Percentiles rank a stretch among this genome's conserved stretches.
These are phyloP conservation scores for Porites divaricata DNA, from an alignment of 92 coral and sea anemone species.

Conservation along the genomic window DNA sequence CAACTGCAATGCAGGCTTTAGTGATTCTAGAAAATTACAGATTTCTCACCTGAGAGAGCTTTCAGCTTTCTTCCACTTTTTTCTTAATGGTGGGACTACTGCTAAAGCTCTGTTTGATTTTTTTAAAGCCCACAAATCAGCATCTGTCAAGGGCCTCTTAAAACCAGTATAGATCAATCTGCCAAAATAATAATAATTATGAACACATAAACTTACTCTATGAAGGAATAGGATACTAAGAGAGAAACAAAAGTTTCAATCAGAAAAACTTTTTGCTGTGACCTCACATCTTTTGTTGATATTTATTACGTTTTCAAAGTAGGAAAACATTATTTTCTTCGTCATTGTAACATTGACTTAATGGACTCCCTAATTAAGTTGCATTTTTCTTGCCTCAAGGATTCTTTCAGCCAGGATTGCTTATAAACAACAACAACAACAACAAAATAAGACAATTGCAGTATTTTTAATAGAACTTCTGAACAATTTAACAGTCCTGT, in stretches of 20 bases:
- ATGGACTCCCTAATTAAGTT: no score
- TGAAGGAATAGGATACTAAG: no score
- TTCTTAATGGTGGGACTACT: conserved; percentile 49
- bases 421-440: no score
- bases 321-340: not conserved
- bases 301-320: no score
- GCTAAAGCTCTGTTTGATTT: conserved; percentile 43
- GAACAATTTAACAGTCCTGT: not conserved
- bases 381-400: no score
- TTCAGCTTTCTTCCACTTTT: conserved; percentile 52
- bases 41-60: conserved; percentile 31
- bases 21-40: not conserved
- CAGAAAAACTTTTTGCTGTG: no score
- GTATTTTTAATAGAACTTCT: no score
- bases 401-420: no score
- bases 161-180: conserved; percentile 69
- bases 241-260: no score
- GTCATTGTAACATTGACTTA: not conserved
- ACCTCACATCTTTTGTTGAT: no score
- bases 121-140: conserved; percentile 72
- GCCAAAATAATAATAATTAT: not conserved
- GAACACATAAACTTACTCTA: no score
- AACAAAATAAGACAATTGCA: not conserved
- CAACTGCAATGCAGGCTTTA: no score
- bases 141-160: conserved; percentile 62